Evolutionary conservation across 2,888 invertebrate genomes (phyloP).

Genomic region (Prosapia bicincta): DNA sequence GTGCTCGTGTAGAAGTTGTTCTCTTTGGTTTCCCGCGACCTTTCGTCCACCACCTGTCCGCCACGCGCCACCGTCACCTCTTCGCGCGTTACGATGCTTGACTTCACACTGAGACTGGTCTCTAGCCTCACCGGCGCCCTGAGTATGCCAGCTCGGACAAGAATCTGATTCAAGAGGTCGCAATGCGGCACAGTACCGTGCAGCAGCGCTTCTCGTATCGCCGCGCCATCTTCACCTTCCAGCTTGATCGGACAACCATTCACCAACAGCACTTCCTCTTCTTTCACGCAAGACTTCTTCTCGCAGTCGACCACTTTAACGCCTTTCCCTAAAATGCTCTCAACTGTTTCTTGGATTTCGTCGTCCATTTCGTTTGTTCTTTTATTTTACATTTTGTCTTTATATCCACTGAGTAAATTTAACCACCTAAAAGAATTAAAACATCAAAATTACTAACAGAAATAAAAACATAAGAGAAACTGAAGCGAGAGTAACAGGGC

Average conservation of each 20-base stretch:
- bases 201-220: constrained; percentile 63
- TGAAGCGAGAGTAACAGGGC: not conserved
- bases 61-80: constrained; percentile 65
- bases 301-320: constrained; percentile 69
- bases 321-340: constrained; percentile 67
- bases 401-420: not conserved
- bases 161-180: constrained; percentile 64
- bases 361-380: constrained; percentile 55
- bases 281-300: constrained; percentile 65
- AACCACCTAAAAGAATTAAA: not conserved
- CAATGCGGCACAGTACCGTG: constrained; percentile 68
- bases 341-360: constrained; percentile 70
- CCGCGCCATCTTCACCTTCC: constrained; percentile 64
- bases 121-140: constrained; percentile 66
- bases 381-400: not conserved
- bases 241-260: constrained; percentile 66
- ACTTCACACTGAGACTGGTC: constrained; percentile 66
- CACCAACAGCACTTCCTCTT: constrained; percentile 67
- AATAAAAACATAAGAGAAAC: not conserved
- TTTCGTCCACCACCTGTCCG: constrained; percentile 65
- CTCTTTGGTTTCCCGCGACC: constrained; percentile 66
- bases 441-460: not conserved
- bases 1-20: constrained; percentile 65
- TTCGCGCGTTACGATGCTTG: constrained; percentile 65
- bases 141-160: constrained; percentile 48